Percentiles rank a stretch among this genome's conserved stretches.
Evolutionary conservation across 1,140 invertebrate genomes (phyloP).

Genomic region (Nomia melanderi): DNA sequence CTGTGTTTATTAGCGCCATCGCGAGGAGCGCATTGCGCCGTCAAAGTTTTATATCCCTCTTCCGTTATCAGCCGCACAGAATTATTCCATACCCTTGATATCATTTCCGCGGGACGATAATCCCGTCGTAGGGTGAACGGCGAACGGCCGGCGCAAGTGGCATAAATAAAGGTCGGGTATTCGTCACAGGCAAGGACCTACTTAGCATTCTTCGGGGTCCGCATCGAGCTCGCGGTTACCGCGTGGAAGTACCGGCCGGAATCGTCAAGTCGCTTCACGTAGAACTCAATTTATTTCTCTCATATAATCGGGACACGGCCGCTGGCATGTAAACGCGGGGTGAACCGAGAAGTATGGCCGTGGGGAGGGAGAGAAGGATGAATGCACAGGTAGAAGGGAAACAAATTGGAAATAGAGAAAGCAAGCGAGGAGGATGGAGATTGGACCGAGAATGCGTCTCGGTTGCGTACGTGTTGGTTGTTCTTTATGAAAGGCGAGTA

Average conservation of each 20-base stretch:
- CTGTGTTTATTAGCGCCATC: too few species aligned
- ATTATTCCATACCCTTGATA: too few species aligned
- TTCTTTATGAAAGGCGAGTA: constrained; percentile 74
- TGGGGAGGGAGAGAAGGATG: neutral
- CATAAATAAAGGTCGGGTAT: constrained; percentile 18
- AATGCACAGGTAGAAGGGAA: constrained; percentile 24
- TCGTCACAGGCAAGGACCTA: constrained; percentile 15
- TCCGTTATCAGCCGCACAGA: too few species aligned
- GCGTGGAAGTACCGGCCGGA: constrained; percentile 47
- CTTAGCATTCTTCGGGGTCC: constrained; percentile 55
- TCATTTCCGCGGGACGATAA: neutral
- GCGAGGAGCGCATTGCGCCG: too few species aligned
- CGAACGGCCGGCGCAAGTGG: neutral
- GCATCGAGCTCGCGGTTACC: constrained; percentile 51
- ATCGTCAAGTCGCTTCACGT: constrained; percentile 69
- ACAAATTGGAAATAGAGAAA: constrained; percentile 46
- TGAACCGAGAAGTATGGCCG: neutral
- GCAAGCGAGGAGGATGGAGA: constrained; percentile 44
- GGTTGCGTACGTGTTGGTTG: constrained; percentile 59
- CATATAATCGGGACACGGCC: constrained; percentile 66
- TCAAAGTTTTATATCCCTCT: too few species aligned
- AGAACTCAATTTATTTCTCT: constrained; percentile 72
- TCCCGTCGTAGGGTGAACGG: neutral
- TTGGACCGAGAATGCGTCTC: constrained; percentile 51
- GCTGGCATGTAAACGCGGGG: constrained; percentile 57